Conservation (phyloP, 2,888 invertebrate species). For the Bellardia pandia region DNA sequence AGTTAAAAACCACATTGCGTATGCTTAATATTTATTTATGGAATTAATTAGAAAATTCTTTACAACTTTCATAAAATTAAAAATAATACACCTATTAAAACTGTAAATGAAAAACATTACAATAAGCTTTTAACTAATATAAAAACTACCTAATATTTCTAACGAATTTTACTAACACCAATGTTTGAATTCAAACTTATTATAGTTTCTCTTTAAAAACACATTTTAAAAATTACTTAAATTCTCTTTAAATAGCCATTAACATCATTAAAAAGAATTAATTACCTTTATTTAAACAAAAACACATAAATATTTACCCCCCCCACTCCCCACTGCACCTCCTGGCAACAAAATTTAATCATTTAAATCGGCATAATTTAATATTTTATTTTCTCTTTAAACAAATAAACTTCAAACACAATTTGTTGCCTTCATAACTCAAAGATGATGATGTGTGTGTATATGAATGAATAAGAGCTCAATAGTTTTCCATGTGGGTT, state of each 20-base stretch:
- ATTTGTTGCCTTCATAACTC: slow-evolving; percentile 2
- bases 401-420: slow-evolving; percentile 1
- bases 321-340: too few relatives aligned
- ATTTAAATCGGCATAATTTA: background rate
- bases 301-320: too few relatives aligned
- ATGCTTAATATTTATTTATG: background rate
- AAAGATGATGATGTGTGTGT: background rate
- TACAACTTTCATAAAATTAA: background rate
- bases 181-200: too few relatives aligned
- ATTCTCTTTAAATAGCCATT: too few relatives aligned
- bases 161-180: too few relatives aligned
- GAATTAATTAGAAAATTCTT: background rate
- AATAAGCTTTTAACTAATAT: background rate
- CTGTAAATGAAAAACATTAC: background rate
- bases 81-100: background rate
- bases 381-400: background rate
- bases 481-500: background rate
- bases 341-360: background rate
- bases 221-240: too few relatives aligned
- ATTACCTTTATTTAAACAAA: too few relatives aligned
- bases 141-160: too few relatives aligned
- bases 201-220: too few relatives aligned
- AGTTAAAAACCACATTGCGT: background rate
- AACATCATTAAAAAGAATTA: too few relatives aligned
- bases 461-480: background rate